Evolutionary conservation across 1,140 invertebrate genomes (phyloP), one percentile per base, ranked within the genome.

Genomic region (Drosophila bipectinata): DNA sequence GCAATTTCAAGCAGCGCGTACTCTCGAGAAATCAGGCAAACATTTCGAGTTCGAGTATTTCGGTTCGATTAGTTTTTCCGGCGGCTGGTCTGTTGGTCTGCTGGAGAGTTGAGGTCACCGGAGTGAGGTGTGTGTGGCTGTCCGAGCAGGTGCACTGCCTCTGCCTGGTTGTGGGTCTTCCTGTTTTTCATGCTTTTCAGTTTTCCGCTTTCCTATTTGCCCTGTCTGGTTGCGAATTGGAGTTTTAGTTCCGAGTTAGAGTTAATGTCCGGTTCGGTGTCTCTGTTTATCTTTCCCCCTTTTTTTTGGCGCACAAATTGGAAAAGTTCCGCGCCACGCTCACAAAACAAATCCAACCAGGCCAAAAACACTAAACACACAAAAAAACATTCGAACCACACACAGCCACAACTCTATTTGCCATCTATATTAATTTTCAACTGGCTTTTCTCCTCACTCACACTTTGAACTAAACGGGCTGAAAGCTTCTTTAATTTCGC

Each of bases 11-110:
- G 68, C 59, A 62, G 73, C 64, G 72, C 69, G 77, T 61, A 85
- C 82, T 87, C 82, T 85, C 74, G 82, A 85, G 82, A 82, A 85
- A 85, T 85, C 82, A 87, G 62, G 79, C 75, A 82, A 76, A 79
- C 74, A 73, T 78, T 84, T 69, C 59, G 80, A 75, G 61, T 59
- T 69, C 59, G 80, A 75, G 72, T 59, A 87, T 87, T 87, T 88
- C 55, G 66, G 59, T 82, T 88, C 82, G 78, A 87, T 88, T 87
- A 88, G 79, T 87, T 84, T 84, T 69, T 56, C 57, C 49, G 63
- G 79, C 73, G 59, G 47, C 53, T 55, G 57, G 26, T 26, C 32
- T 21, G 21, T 21, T 21, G 21, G 21, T 3, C 21, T 21, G 21
- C 21, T 21, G 28, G 44, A 30, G 57, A 53, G 55, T 12, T 41